These are phyloP conservation scores for Chaetorhynchus papuensis DNA, from an alignment of 2,113 vertebrate genomes.

Conservation along the genomic window DNA sequence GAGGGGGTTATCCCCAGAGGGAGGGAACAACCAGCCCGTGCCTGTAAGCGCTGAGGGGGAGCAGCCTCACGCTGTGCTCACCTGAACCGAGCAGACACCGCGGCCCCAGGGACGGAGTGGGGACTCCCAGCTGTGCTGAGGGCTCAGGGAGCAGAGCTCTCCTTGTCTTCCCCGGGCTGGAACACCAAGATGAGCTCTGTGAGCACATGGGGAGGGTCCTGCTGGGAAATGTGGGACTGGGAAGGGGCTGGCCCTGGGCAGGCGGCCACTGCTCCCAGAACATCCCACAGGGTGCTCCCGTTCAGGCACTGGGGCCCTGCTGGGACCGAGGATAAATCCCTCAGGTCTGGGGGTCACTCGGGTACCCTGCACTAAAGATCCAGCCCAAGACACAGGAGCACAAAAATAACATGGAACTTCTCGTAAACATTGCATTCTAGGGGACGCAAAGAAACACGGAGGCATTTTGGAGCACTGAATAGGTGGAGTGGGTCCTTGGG, in stretches of 20 bases:
- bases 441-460: rapidly evolving
- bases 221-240: rapidly evolving
- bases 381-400: too few species aligned
- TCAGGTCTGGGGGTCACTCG: background rate
- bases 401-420: background rate
- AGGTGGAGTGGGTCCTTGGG: too few species aligned
- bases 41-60: background rate
- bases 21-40: background rate
- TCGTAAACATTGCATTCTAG: too few species aligned
- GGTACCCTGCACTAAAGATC: too few species aligned
- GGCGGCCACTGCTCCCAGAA: background rate
- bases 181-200: rapidly evolving
- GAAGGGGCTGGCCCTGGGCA: background rate
- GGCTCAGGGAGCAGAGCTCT: background rate
- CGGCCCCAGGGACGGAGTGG: background rate
- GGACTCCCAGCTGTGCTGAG: rapidly evolving
- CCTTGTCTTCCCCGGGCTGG: background rate
- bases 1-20: background rate
- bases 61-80: background rate
- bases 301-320: background rate
- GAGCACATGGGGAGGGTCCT: background rate
- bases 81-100: background rate
- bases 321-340: background rate
- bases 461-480: background rate
- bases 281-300: background rate